Percentiles rank a stretch among this genome's conserved stretches.
Evolutionary conservation across 2,888 invertebrate genomes (phyloP).

Genomic region (Pseudococcus viburni): DNA sequence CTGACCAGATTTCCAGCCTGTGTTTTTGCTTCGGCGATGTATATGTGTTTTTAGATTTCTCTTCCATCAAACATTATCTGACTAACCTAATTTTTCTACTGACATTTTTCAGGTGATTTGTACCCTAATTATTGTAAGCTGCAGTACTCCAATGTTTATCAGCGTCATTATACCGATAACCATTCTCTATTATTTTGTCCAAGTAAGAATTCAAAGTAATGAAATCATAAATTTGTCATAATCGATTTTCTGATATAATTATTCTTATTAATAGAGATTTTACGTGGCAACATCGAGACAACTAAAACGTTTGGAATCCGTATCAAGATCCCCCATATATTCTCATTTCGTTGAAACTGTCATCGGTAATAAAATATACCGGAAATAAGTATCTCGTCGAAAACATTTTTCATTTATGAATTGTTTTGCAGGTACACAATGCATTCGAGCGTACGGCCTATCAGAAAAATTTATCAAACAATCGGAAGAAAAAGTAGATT

Average conservation of each 20-base stretch:
- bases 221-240: no score
- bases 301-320: constrained; percentile 92
- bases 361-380: constrained; percentile 72
- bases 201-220: constrained; percentile 69
- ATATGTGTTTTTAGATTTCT: constrained; percentile 67
- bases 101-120: constrained; percentile 81
- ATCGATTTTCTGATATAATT: not conserved
- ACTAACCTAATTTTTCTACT: not conserved
- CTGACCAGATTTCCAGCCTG: constrained; percentile 75
- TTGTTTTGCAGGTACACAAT: constrained; percentile 75
- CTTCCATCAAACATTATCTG: not conserved
- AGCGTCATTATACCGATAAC: constrained; percentile 86
- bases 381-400: not conserved
- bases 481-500: constrained; percentile 91
- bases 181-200: constrained; percentile 86
- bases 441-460: constrained; percentile 89
- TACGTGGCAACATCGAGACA: constrained; percentile 96
- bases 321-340: constrained; percentile 95
- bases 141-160: constrained; percentile 87
- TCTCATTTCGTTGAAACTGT: constrained; percentile 97
- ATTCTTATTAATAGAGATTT: constrained; percentile 78
- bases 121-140: constrained; percentile 88
- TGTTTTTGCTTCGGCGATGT: constrained; percentile 69
- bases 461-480: constrained; percentile 87
- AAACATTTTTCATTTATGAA: not conserved